phyloP scores from a whole-genome alignment of 23 tunicate genomes.

The Botrylloides violaceus region DNA sequence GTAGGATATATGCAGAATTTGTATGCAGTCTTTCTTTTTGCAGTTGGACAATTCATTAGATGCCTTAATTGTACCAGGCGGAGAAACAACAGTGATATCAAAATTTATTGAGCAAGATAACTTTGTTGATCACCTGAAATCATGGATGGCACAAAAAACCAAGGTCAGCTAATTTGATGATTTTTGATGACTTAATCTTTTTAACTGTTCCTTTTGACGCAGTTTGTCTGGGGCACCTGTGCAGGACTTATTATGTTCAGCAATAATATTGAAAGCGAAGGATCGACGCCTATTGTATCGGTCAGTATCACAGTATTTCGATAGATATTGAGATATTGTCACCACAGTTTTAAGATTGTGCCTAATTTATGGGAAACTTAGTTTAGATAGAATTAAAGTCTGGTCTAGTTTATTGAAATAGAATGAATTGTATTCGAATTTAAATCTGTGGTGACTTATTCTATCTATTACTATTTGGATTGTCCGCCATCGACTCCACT shows the following conservation, averaged over 20 bases:
- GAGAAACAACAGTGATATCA: conserved; percentile 56
- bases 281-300: background rate
- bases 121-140: conserved; percentile 33
- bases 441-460: too few relatives aligned
- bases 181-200: background rate
- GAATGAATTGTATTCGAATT: too few relatives aligned
- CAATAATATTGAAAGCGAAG: conserved; percentile 16
- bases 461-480: background rate
- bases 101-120: conserved; percentile 18
- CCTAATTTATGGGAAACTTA: too few relatives aligned
- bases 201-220: conserved; percentile 5
- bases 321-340: too few relatives aligned
- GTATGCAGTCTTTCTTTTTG: too few relatives aligned
- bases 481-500: background rate
- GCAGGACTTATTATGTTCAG: conserved; percentile 68
- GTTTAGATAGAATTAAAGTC: too few relatives aligned
- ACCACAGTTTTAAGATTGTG: too few relatives aligned
- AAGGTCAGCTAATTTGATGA: conserved; percentile 35
- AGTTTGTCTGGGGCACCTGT: conserved; percentile 85
- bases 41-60: conserved; percentile 43
- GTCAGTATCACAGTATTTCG: too few relatives aligned
- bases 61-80: conserved; percentile 75
- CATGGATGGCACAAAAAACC: conserved; percentile 26
- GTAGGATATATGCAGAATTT: too few relatives aligned
- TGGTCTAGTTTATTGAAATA: too few relatives aligned